Percentiles rank a stretch among this genome's conserved stretches.
These are phyloP conservation scores for Sminthurinus aureus DNA, from an alignment of 2,888 invertebrate species.

Conservation along the genomic window DNA sequence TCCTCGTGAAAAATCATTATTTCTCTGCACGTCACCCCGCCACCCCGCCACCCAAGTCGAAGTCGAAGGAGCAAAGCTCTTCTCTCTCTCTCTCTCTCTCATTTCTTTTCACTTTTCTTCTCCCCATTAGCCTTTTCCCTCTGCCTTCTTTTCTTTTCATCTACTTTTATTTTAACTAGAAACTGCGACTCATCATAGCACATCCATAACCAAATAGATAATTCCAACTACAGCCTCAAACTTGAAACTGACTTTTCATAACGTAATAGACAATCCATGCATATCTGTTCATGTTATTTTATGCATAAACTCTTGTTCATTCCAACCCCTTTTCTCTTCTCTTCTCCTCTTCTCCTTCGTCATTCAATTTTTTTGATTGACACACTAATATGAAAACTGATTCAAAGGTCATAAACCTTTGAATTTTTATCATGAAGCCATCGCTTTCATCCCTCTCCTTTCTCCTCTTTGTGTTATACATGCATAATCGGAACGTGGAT, in stretches of 20 bases:
- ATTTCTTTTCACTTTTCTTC: slow-evolving; percentile 1
- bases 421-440: slow-evolving; percentile 27
- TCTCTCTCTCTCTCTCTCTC: slow-evolving; percentile 1
- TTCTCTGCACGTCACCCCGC: slow-evolving; percentile 32
- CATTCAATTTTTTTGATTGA: slow-evolving; percentile 46
- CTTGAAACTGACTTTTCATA: slow-evolving; percentile 6
- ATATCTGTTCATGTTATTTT: not conserved
- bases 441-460: slow-evolving; percentile 5
- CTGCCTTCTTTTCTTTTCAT: slow-evolving; percentile 28
- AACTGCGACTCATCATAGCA: not conserved
- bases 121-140: slow-evolving; percentile 26
- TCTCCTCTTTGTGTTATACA: not conserved
- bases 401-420: slow-evolving; percentile 43
- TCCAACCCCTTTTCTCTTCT: not conserved
- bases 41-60: not conserved
- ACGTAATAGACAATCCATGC: too few species aligned
- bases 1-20: slow-evolving; percentile 35
- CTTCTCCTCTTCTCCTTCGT: slow-evolving; percentile 1
- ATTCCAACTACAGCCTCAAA: not conserved
- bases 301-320: slow-evolving; percentile 5
- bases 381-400: slow-evolving; percentile 47
- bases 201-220: not conserved
- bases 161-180: not conserved
- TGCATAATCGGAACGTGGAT: not conserved
- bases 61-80: too few species aligned